Evolutionary conservation across 2,113 vertebrate genomes (phyloP).

Genomic region (Phasianus colchicus): DNA sequence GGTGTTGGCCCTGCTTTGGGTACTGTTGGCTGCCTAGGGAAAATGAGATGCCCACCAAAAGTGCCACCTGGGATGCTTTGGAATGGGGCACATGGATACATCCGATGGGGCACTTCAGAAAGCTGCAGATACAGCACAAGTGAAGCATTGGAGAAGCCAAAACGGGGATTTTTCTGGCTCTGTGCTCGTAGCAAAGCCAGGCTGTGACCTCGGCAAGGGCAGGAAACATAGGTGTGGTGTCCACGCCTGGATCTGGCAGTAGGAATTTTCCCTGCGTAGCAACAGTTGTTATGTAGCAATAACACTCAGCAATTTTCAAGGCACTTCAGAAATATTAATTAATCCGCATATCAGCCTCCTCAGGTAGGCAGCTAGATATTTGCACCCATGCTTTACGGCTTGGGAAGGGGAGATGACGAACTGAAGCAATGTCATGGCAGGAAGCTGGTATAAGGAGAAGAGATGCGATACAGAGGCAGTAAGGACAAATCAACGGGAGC

Average conservation of each 20-base stretch:
- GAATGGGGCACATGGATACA: not conserved
- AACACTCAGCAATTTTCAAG: constrained; percentile 7
- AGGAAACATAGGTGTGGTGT: not conserved
- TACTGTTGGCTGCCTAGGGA: rapidly evolving
- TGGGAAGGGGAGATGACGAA: not conserved
- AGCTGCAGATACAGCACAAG: not conserved
- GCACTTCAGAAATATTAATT: constrained; percentile 56
- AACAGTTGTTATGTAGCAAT: constrained; percentile 64
- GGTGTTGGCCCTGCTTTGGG: not conserved
- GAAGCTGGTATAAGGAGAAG: not conserved
- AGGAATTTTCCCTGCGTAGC: constrained; percentile 5
- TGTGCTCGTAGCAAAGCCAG: not conserved
- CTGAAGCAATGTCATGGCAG: not conserved
- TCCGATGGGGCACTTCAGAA: rapidly evolving
- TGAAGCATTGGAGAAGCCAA: not conserved
- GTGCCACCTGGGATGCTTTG: not conserved
- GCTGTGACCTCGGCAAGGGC: not conserved
- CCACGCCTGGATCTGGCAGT: not conserved
- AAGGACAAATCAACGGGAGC: not conserved
- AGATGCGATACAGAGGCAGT: not conserved
- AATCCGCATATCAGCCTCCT: constrained; percentile 5
- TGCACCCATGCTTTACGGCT: not conserved
- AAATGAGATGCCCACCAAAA: not conserved
- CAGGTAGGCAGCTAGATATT: constrained; percentile 12
- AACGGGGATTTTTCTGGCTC: not conserved